Evolutionary conservation across 2,888 invertebrate genomes (phyloP), one percentile per base, ranked within the genome.

Genomic region (Endomychus coccineus): DNA sequence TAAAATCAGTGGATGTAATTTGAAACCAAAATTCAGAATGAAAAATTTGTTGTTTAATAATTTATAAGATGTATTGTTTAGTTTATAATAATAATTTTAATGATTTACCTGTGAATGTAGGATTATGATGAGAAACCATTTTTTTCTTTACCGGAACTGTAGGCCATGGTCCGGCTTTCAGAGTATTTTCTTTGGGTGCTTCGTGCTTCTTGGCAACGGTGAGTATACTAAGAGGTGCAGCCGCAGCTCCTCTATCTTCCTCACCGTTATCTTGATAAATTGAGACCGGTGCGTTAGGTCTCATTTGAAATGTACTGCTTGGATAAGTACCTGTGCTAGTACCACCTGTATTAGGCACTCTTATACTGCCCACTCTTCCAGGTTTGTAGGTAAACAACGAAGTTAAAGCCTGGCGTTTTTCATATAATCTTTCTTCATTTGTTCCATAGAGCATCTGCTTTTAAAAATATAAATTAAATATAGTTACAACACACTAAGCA

Each of bases 321-420:
- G 52, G 51, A 25, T 53, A 35, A 4, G 46, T 42, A n/a, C 49
- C 50, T 3, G 53, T 35, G 21, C 42, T 35, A 24, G 36, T 36
- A 3, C 62, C 45, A 27, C 34, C 46, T 2, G 51, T 44, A 27
- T 44, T 37, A n/a, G 21, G n/a, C 21, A 40, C 23, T 17, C 78
- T 68, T 14, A 76, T 59, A 48, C 68, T 74, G 4, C 71, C 69
- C 2, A 77, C 74, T 40, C 63, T 64, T 28, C 73, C 71, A 16
- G 79, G 62, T 42, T 78, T 80, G 45, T 79, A 78, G 0, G 82
- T 77, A 49, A 75, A 77, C 27, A 90, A 64, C 2, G 81, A 81
- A 34, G 83, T 84, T 37, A 91, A 68, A 5, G 85, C 87, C 56
- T 78, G 73, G 37, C 91, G 73, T 34, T 85, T 81, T 53, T 83